A percentile compares a stretch with the other conserved stretches of the same genome.
phyloP scores from a whole-genome alignment of 2,888 invertebrate genomes.

The Torymus tubicola region DNA sequence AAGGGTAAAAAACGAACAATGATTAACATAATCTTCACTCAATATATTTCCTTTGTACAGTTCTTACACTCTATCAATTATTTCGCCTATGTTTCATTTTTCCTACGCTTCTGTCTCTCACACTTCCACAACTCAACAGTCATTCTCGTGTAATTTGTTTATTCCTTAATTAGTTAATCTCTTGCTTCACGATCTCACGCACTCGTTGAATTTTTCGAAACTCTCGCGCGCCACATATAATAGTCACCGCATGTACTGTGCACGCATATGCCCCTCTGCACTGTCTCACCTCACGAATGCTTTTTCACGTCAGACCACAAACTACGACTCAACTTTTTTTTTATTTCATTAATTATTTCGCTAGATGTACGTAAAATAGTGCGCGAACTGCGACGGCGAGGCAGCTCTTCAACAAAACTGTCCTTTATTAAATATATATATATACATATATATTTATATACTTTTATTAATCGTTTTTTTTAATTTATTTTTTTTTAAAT shows the following conservation, averaged over 20 bases:
- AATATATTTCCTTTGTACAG: conserved; percentile 72
- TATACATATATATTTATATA: conserved; percentile 41
- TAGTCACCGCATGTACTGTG: conserved; percentile 12
- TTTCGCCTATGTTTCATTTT: conserved; percentile 64
- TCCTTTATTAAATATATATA: conserved; percentile 14
- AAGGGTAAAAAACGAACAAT: conserved; percentile 6
- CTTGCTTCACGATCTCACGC: conserved; percentile 25
- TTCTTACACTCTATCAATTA: conserved; percentile 65
- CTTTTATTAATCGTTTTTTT: conserved; percentile 21
- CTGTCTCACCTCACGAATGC: conserved; percentile 2
- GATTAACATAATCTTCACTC: conserved; percentile 62
- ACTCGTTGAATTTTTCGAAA: conserved; percentile 52
- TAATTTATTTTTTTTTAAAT: conserved; percentile 28
- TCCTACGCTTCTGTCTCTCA: conserved; percentile 56
- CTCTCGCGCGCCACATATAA: conserved; percentile 15
- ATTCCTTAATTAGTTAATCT: conserved; percentile 9
- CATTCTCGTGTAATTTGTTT: conserved; percentile 32
- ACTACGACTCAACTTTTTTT: conserved; percentile 24
- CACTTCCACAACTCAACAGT: conserved; percentile 52
- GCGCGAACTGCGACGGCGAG: conserved; percentile 54
- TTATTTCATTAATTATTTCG: conserved; percentile 37
- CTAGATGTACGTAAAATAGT: conserved; percentile 62
- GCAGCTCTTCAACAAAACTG: conserved; percentile 44
- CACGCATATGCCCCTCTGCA: background rate
- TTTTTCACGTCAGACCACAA: conserved; percentile 18